Evolutionary conservation across 2,888 invertebrate genomes (phyloP), one percentile per base, ranked within the genome.

Genomic region (Dorcus hopei): DNA sequence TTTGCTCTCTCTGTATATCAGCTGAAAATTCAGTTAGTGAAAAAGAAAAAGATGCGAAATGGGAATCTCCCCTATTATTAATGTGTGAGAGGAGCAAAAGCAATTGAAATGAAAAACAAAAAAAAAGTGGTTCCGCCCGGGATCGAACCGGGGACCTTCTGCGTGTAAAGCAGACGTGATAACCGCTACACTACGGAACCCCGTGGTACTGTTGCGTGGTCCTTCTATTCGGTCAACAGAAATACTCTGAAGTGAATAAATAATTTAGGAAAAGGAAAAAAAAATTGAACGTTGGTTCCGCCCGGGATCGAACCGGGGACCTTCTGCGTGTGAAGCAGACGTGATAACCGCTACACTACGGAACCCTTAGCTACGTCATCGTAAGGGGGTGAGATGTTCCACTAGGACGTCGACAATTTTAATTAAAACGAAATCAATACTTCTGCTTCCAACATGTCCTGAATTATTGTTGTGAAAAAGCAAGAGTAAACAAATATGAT

Each of bases 321-420:
- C 78, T 77, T 78, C 76, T 78, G 78, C 78, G 78, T 78, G 78
- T 78, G 75, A 78, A 77, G 78, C 78, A 78, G 76, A 78, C 77
- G 77, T 76, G 76, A 77, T 77, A 76, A 77, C 77, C 77, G 72
- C 77, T 77, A 77, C 77, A 77, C 77, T 74, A 77, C 76, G 74
- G 78, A 77, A 70, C 71, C 72, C 26, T 33, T 33, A 4, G 5
- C 26, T 33, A 33, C 26, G 26, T 33, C 26, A 33, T 4, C 26
- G 1, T 33, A 33, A 5, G 26, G 26, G 14, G 26, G 26, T 33
- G 6, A 1, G 26, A 33, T 33, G 26, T 4, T 3, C 19, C 3
- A 19, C 19, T 19, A 19, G 0, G 26, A 26, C 5, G 3, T 33
- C 26, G 3, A 33, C 6, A 33, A 4, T 7, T 33, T 33, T 33